Evolutionary conservation across 2,888 invertebrate species (phyloP), one percentile per base, ranked within the genome.

Genomic region (Chaitophorus viminalis): DNA sequence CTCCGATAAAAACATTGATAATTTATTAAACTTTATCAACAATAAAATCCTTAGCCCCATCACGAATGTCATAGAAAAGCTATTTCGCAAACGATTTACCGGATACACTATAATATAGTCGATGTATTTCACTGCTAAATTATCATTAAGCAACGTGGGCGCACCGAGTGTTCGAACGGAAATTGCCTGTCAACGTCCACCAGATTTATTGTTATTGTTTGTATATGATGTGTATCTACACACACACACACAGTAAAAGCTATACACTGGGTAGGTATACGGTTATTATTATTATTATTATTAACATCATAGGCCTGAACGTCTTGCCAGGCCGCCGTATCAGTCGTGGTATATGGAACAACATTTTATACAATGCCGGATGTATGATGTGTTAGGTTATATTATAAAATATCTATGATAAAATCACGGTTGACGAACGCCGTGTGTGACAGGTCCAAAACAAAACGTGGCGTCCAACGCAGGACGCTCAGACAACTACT

Each of bases 131-230:
- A 39, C 11, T 60, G 75, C 39, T 75, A 84, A 84, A 84, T 84
- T 84, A 84, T 84, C 74, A 75, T 84, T 76, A 84, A 75, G 33
- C 18, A 65, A 36, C 52, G 65, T 21, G 72, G 9, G 76, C n/a
- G 76, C 46, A 17, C 36, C 84, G 65, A 76, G 46, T 65, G 65
- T 84, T 65, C 33, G 31, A 39, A n/a, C 76, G 76, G 84, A 84
- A 84, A 84, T 84, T 84, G 68, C 46, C 84, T 84, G 84, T 84
- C 84, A 65, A 33, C 76, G 39, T 65, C 68, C 14, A 3, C 54
- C 75, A 77, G 75, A 84, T 84, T 84, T 84, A 84, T 84, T 39
- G 60, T 60, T 75, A 75, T 75, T 33, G 54, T 84, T 9, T 60
- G 21, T 25, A 6, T 46, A 14, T 76, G 76, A 14, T 76, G 76